Percentiles rank a stretch among this genome's conserved stretches.
Evolutionary conservation across 92 coral and sea anemone species (phyloP).

Genomic region (Bergia sp.): DNA sequence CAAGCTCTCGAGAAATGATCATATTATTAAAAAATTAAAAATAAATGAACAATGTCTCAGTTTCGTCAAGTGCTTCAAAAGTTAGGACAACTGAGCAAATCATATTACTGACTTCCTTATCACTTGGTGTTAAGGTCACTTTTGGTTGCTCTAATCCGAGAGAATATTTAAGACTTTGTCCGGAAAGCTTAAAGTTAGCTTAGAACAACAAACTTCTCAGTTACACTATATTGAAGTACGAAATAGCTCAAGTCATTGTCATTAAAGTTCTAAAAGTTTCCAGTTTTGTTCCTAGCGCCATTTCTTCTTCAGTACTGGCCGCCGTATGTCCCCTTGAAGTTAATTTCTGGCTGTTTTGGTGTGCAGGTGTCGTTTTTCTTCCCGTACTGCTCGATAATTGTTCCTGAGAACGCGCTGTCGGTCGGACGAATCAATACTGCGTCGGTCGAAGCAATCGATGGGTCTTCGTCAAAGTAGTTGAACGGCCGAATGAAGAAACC

Average conservation of each 20-base stretch:
- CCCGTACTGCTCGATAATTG: constrained; percentile 26
- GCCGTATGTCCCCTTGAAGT: constrained; percentile 33
- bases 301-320: neutral
- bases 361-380: constrained; percentile 25
- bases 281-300: neutral
- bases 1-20: neutral
- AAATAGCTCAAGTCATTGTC: neutral
- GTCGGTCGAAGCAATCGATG: constrained; percentile 78
- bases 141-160: neutral
- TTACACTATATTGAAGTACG: neutral
- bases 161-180: neutral
- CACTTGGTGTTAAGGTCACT: neutral
- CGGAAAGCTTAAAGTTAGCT: neutral
- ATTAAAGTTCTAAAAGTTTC: neutral
- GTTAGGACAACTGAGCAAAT: neutral
- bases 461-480: constrained; percentile 88
- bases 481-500: constrained; percentile 84
- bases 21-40: no score
- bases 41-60: neutral
- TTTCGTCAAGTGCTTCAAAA: no score
- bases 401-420: constrained; percentile 21
- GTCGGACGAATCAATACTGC: constrained; percentile 75
- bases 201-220: no score
- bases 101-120: neutral
- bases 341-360: constrained; percentile 24